Evolutionary conservation across 1,140 invertebrate species (phyloP).

Genomic region (Drosophila lacteicornis): DNA sequence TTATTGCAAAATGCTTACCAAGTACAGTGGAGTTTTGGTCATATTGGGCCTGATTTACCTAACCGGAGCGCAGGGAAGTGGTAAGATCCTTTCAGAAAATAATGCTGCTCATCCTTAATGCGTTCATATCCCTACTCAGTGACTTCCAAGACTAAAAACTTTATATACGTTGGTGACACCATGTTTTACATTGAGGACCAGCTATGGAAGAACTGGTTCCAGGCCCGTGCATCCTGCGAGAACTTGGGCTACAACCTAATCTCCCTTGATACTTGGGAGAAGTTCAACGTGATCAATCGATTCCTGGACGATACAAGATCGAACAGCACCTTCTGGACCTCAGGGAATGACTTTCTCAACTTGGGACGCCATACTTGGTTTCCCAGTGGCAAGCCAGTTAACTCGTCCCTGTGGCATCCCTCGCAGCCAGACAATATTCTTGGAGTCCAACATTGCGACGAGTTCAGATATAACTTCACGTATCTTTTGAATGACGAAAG

Average conservation of each 20-base stretch:
- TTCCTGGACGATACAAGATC: not conserved
- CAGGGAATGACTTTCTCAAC: not conserved
- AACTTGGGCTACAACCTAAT: conserved; percentile 9
- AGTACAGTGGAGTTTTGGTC: conserved; percentile 5
- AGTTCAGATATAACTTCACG: conserved; percentile 1
- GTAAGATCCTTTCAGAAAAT: not conserved
- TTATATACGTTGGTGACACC: conserved; percentile 4
- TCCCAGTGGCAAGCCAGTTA: not conserved
- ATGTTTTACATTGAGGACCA: conserved; percentile 3
- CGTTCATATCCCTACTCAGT: not conserved
- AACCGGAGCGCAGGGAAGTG: not conserved
- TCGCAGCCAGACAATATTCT: not conserved
- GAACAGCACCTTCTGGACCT: conserved; percentile 2
- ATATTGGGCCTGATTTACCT: conserved; percentile 3
- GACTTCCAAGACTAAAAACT: not conserved
- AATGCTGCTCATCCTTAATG: not conserved
- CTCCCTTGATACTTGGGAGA: not conserved
- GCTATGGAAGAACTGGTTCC: conserved; percentile 5
- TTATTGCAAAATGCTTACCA: conserved; percentile 8
- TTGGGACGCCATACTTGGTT: conserved; percentile 5
- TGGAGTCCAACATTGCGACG: conserved; percentile 4
- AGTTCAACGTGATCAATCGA: not conserved
- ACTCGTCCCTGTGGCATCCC: not conserved
- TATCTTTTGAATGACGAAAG: not conserved
- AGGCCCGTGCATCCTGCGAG: conserved; percentile 2